Conservation (phyloP, 1,140 invertebrate species). For the Triops longicaudatus region DNA sequence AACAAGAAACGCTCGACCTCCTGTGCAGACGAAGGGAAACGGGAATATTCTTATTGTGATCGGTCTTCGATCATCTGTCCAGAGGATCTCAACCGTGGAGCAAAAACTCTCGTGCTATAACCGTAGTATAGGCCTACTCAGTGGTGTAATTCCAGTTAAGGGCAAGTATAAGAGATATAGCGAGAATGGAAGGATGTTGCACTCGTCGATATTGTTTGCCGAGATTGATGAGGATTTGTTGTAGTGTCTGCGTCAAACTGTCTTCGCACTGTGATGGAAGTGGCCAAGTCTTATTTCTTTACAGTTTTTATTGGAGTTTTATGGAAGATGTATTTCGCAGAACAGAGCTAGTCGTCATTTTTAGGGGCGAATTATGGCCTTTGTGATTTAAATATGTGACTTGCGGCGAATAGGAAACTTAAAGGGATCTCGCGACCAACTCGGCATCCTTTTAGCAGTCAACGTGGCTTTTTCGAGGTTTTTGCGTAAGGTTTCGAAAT, state of each 20-base stretch:
- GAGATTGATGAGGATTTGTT: too few species aligned
- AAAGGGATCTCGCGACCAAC: not conserved
- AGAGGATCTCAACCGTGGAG: not conserved
- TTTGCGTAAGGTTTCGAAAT: not conserved
- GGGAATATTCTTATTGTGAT: not conserved
- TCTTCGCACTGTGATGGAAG: too few species aligned
- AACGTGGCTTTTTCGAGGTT: not conserved
- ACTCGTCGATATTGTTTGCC: too few species aligned
- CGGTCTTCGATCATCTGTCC: not conserved
- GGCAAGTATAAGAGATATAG: too few species aligned
- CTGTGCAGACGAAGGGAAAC: not conserved
- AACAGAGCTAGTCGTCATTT: not conserved
- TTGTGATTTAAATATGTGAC: not conserved
- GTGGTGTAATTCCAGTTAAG: not conserved
- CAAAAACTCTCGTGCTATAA: not conserved
- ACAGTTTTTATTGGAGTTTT: too few species aligned
- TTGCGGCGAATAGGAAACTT: not conserved
- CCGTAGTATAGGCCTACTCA: not conserved
- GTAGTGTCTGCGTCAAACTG: too few species aligned
- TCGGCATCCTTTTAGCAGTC: not conserved
- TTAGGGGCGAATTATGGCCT: not conserved
- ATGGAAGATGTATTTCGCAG: too few species aligned
- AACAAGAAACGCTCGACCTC: not conserved
- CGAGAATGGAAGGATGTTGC: too few species aligned
- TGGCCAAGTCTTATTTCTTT: too few species aligned